phyloP scores from a whole-genome alignment of 2,113 vertebrate genomes.

The Chaetops frenatus region DNA sequence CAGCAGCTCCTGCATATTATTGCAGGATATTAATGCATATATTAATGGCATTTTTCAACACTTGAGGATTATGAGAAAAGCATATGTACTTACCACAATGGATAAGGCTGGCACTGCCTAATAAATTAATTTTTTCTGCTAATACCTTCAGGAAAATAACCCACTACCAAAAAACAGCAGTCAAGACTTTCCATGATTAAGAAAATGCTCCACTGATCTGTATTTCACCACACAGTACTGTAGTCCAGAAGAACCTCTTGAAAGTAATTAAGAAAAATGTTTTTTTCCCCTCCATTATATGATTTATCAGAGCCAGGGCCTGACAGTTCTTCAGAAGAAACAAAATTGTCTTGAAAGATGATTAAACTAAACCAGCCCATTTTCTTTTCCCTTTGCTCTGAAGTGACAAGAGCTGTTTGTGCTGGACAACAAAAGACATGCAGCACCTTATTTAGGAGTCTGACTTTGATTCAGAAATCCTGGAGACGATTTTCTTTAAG shows the following conservation, averaged over 20 bases:
- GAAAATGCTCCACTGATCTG: not conserved
- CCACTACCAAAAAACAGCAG: not conserved
- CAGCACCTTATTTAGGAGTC: not conserved
- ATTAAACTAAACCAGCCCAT: not conserved
- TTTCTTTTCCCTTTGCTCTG: not conserved
- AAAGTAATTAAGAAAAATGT: not conserved
- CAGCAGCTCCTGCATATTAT: not conserved
- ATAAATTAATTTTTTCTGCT: not conserved
- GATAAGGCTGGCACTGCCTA: not conserved
- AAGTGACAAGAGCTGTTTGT: not conserved
- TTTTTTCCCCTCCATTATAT: not conserved
- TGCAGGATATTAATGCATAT: no score
- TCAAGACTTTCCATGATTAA: not conserved
- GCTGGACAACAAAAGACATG: rapidly evolving
- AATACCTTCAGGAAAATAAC: not conserved
- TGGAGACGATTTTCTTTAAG: not conserved
- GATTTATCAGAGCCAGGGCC: not conserved
- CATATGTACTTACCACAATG: not conserved
- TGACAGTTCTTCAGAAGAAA: not conserved
- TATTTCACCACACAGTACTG: not conserved
- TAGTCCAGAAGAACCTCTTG: not conserved
- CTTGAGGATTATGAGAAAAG: not conserved
- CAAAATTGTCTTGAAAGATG: not conserved
- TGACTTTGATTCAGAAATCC: not conserved
- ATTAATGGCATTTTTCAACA: not conserved